Percentiles rank a stretch among this genome's conserved stretches.
phyloP scores from a whole-genome alignment of 2,113 vertebrate genomes.

The Capreolus pygargus region DNA sequence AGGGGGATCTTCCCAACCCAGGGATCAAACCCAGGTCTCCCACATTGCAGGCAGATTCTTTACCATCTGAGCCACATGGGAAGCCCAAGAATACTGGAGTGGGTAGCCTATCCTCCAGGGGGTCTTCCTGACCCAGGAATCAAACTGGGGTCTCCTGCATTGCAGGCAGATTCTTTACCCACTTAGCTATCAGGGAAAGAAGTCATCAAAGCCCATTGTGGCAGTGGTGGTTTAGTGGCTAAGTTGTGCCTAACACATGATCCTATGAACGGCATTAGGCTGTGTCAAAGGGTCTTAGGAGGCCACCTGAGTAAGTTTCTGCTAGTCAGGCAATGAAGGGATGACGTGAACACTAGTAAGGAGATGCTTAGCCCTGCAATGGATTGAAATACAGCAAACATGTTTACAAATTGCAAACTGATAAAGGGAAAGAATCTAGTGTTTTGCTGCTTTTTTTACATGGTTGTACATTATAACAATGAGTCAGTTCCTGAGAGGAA shows the following conservation, averaged over 20 bases:
- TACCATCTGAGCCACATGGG: background rate
- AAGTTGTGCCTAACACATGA: background rate
- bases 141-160: background rate
- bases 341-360: background rate
- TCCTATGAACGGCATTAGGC: background rate
- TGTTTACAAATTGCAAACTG: background rate
- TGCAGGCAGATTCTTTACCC: background rate
- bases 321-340: background rate
- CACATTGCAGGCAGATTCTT: background rate
- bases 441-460: background rate
- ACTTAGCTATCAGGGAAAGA: background rate
- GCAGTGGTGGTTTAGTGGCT: background rate
- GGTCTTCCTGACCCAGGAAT: background rate
- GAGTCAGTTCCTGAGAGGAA: background rate
- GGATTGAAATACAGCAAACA: background rate
- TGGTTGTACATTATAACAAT: background rate
- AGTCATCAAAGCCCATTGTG: background rate
- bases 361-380: background rate
- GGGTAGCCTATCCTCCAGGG: background rate
- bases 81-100: background rate
- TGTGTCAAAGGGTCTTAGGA: background rate
- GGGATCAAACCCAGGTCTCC: background rate
- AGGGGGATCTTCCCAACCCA: background rate
- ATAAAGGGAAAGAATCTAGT: background rate
- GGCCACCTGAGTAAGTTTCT: background rate